Evolutionary conservation across 2,113 vertebrate genomes (phyloP), one percentile per base, ranked within the genome.

Genomic region (Hiodon alosoides): DNA sequence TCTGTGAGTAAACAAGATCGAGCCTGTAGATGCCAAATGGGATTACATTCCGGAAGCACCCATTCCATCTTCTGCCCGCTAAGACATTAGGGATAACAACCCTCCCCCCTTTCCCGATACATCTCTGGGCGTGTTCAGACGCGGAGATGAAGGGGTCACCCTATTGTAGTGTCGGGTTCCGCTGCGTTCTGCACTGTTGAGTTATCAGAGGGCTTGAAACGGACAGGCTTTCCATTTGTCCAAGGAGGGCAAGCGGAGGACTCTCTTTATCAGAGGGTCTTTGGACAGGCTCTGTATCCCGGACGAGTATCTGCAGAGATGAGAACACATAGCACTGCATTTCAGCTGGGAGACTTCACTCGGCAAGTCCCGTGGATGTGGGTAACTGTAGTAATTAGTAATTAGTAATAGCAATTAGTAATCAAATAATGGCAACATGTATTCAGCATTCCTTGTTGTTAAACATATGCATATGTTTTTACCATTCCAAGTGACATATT

Each of bases 251-350:
- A 55, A 75, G 70, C 46, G 17, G 71, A 54, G 46, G n/a, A 16
- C 72, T 60, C 67, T 70, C 64, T 72, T 61, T 67, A 72, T 74
- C 71, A 59, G 65, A 79, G 77, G 73, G 79, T 81, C 78, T 80
- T 78, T 79, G 61, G 10, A 77, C 61, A 69, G 54, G 48, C 54
- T 47, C 17, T 17, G 54, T 14, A 47, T 70, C n/a, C 62, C 66
- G 75, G 69, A 78, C 69, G 7, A 59, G 13, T 7, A 51, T 55
- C 58, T 72, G 71, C 54, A 48, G 2, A 1, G 1, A 64, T 76
- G 14, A 68, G 31, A 31, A 31, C 31, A 2, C 31, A 31, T 31
- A 14, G 52, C 54, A 57, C 2, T 57, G 54, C 54, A 57, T 5
- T 57, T 5, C 71, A 72, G 57, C 57, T 71, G 68, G 50, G 68